Evolutionary conservation across 2,797 vertebrate species (phyloP).

Genomic region (Epinephelus awoara): DNA sequence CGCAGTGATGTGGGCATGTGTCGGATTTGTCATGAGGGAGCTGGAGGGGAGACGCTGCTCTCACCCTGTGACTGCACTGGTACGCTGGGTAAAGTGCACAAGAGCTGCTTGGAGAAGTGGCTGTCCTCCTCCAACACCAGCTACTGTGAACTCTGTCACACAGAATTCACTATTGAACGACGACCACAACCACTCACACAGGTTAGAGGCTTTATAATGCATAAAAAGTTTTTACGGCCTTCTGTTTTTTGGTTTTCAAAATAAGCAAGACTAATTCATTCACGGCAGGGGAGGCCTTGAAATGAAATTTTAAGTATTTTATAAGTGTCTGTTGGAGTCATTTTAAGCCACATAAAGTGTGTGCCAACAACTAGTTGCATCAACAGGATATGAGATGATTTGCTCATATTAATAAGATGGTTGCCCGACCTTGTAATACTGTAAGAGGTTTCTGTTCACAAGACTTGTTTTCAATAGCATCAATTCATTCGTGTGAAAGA

Average conservation of each 20-base stretch:
- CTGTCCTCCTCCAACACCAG: constrained; percentile 99
- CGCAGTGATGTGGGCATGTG: constrained; percentile 95
- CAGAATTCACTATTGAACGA: constrained; percentile 96
- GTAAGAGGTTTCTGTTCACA: not conserved
- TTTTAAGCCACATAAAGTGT: not conserved
- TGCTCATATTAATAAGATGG: not conserved
- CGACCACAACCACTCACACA: constrained; percentile 95
- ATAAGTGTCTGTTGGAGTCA: not conserved
- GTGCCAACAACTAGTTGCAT: not conserved
- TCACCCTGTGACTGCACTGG: constrained; percentile 97
- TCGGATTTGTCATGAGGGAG: constrained; percentile 98
- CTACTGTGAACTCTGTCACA: constrained; percentile 99
- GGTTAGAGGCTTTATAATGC: constrained; percentile 79
- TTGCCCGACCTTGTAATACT: constrained; percentile 2
- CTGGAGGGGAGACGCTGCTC: constrained; percentile 92
- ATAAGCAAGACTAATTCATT: not conserved
- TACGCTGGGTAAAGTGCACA: constrained; percentile 97
- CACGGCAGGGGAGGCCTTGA: not conserved
- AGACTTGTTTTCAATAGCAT: not conserved
- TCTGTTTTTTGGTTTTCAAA: not conserved
- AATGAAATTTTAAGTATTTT: constrained; percentile 4
- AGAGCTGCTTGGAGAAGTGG: constrained; percentile 98
- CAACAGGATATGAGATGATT: constrained; percentile 8
- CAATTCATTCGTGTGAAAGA: not conserved
- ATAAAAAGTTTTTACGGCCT: not conserved